A percentile compares a stretch with the other conserved stretches of the same genome.
These are phyloP conservation scores for Procambarus clarkii DNA, from an alignment of 1,140 invertebrate genomes.

Conservation along the genomic window DNA sequence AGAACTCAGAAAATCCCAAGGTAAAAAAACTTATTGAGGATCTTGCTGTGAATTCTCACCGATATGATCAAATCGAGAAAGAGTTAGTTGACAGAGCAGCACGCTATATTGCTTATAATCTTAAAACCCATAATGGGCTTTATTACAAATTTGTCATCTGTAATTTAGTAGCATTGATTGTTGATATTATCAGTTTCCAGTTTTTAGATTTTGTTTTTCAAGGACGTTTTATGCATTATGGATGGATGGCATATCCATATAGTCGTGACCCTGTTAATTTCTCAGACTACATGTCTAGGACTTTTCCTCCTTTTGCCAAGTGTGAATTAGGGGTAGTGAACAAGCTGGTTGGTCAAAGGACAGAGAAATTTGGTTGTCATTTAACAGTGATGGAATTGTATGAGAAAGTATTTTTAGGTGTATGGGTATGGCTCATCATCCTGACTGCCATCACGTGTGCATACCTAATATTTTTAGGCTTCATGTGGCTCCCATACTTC, in stretches of 20 bases:
- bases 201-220: conserved; percentile 71
- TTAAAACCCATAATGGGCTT: conserved; percentile 64
- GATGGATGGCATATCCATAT: conserved; percentile 68
- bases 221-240: conserved; percentile 62
- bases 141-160: conserved; percentile 69
- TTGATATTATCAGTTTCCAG: conserved; percentile 69
- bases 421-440: conserved; percentile 71
- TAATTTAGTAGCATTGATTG: conserved; percentile 60
- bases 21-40: conserved; percentile 66
- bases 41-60: conserved; percentile 57
- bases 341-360: conserved; percentile 62
- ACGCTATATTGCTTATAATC: conserved; percentile 59
- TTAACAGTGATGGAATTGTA: conserved; percentile 71
- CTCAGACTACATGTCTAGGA: conserved; percentile 70
- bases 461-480: conserved; percentile 63
- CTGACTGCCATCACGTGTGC: conserved; percentile 60
- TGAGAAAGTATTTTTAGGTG: conserved; percentile 69
- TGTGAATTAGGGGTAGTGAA: conserved; percentile 62
- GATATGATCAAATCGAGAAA: conserved; percentile 62
- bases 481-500: conserved; percentile 69
- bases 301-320: conserved; percentile 70
- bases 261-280: conserved; percentile 62
- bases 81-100: conserved; percentile 63
- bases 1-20: conserved; percentile 65
- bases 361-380: conserved; percentile 71